phyloP scores from a whole-genome alignment of 2,888 invertebrate genomes.

The Drosophila aldrichi region DNA sequence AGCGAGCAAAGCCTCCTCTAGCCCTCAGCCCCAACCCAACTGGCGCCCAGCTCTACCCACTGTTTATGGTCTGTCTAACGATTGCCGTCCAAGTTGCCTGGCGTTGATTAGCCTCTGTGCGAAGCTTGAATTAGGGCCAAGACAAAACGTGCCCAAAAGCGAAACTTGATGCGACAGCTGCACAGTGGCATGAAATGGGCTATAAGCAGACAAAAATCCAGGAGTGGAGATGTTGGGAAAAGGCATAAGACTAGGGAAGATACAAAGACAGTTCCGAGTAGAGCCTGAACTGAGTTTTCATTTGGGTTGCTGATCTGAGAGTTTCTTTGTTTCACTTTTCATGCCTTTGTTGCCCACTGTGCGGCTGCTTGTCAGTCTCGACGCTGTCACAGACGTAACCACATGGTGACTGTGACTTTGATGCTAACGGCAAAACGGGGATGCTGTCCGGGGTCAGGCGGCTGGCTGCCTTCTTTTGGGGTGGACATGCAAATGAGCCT shows the following conservation, averaged over 20 bases:
- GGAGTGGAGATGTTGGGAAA: not conserved
- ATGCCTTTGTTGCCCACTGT: constrained; percentile 51
- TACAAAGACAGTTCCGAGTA: not conserved
- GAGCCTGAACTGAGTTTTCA: not conserved
- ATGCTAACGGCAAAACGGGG: constrained; percentile 43
- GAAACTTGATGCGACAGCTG: constrained; percentile 69
- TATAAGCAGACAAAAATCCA: not conserved
- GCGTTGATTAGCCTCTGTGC: constrained; percentile 80
- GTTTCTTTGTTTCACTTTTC: too few relatives aligned
- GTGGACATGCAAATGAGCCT: constrained; percentile 79
- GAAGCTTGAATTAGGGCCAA: constrained; percentile 77
- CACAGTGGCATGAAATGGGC: constrained; percentile 32
- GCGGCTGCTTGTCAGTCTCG: constrained; percentile 54
- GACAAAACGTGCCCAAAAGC: constrained; percentile 79
- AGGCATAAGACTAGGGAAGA: not conserved
- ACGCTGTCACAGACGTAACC: constrained; percentile 76
- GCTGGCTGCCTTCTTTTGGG: constrained; percentile 35
- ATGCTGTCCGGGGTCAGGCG: constrained; percentile 38
- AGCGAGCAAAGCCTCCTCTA: not conserved
- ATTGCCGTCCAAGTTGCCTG: constrained; percentile 77
- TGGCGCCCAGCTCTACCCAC: constrained; percentile 28
- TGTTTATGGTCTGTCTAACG: constrained; percentile 81
- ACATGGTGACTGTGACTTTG: constrained; percentile 73
- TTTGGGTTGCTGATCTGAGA: too few relatives aligned
- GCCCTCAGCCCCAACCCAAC: not conserved